Evolutionary conservation across 2,797 vertebrate genomes (phyloP).

Genomic region (Mormyrus hasselquistii): DNA sequence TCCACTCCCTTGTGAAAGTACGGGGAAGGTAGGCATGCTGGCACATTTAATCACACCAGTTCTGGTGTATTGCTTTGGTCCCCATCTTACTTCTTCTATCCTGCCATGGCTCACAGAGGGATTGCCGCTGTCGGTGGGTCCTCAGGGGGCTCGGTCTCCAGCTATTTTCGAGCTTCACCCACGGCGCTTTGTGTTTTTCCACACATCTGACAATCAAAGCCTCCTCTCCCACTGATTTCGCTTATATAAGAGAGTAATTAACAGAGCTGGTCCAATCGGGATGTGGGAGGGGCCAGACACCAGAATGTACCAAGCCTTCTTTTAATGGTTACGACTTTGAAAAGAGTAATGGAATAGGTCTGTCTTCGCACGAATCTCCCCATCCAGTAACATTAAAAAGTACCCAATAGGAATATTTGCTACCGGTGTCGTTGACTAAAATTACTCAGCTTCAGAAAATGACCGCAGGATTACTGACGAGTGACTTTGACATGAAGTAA

Average conservation of each 20-base stretch:
- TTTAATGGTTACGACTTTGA: not conserved
- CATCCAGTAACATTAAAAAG: not conserved
- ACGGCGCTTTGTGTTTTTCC: conserved; percentile 31
- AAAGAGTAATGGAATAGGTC: not conserved
- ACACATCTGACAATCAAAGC: conserved; percentile 38
- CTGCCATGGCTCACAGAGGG: conserved; percentile 20
- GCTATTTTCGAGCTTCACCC: conserved; percentile 30
- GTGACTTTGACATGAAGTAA: not conserved
- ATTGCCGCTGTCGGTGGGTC: conserved; percentile 21
- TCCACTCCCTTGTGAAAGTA: not conserved
- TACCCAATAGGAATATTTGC: not conserved
- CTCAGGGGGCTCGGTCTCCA: conserved; percentile 19
- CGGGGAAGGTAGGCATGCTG: not conserved
- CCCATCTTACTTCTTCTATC: conserved; percentile 28
- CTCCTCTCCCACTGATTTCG: conserved; percentile 40
- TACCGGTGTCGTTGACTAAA: not conserved
- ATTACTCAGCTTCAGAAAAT: not conserved
- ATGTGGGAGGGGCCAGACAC: conserved; percentile 26
- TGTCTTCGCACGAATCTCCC: not conserved
- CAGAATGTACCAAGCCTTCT: conserved; percentile 16
- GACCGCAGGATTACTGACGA: not conserved
- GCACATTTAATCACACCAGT: not conserved
- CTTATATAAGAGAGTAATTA: conserved; percentile 46
- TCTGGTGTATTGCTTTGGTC: not conserved
- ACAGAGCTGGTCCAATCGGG: conserved; percentile 32